These are phyloP conservation scores for Garrulus glandarius DNA, from an alignment of 2,797 vertebrate genomes.

Conservation along the genomic window DNA sequence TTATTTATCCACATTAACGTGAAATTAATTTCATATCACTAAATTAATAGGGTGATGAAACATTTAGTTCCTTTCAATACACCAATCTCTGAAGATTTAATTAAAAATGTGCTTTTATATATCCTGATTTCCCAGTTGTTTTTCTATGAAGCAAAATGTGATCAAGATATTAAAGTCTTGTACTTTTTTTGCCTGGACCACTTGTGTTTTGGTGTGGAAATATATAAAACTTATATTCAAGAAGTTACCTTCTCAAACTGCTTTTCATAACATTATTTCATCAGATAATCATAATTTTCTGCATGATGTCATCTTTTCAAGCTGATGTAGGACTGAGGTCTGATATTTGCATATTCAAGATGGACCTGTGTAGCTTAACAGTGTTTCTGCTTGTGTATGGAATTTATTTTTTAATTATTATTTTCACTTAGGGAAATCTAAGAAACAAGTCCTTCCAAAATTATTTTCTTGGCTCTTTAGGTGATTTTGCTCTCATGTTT, in stretches of 20 bases:
- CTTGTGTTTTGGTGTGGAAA: conserved; percentile 54
- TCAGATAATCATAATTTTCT: conserved; percentile 71
- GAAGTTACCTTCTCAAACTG: conserved; percentile 43
- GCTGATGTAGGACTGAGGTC: conserved; percentile 47
- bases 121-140: not conserved
- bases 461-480: not conserved
- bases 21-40: conserved; percentile 64
- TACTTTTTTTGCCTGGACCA: conserved; percentile 37
- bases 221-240: not conserved
- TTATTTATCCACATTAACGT: conserved; percentile 60
- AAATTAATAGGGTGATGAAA: conserved; percentile 60
- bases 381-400: conserved; percentile 31
- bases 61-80: conserved; percentile 34
- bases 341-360: conserved; percentile 60
- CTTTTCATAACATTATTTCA: conserved; percentile 65
- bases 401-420: not conserved
- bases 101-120: not conserved
- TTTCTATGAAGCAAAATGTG: conserved; percentile 33
- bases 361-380: conserved; percentile 31
- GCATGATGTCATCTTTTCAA: conserved; percentile 63
- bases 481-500: conserved; percentile 26
- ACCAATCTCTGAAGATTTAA: not conserved
- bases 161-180: conserved; percentile 56
- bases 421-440: conserved; percentile 50
- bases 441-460: conserved; percentile 26